phyloP scores from a whole-genome alignment of 2,888 invertebrate species.

The Torymus tubicola region DNA sequence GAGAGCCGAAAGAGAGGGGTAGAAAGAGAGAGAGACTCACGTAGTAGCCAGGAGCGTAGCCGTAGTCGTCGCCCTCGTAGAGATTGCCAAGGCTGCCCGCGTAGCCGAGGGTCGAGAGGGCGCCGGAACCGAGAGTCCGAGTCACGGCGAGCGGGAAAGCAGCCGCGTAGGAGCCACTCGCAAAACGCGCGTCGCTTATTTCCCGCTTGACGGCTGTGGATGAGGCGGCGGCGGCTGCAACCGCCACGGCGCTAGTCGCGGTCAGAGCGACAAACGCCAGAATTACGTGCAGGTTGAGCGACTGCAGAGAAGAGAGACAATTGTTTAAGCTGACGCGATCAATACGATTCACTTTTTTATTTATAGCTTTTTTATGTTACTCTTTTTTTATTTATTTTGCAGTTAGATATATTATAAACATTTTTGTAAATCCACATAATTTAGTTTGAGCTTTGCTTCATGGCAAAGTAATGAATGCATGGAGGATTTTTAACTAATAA shows the following conservation, averaged over 20 bases:
- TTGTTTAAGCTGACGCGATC: neutral
- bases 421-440: too few relatives aligned
- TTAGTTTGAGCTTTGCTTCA: too few relatives aligned
- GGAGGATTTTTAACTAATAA: too few relatives aligned
- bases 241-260: neutral
- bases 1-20: too few relatives aligned
- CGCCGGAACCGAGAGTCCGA: conserved; percentile 6
- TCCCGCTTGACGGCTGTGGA: conserved; percentile 18
- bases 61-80: conserved; percentile 27
- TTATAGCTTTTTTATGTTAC: too few relatives aligned
- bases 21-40: conserved; percentile 28
- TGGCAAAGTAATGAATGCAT: too few relatives aligned
- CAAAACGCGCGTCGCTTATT: conserved; percentile 23
- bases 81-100: conserved; percentile 42
- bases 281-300: neutral
- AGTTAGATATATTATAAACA: too few relatives aligned
- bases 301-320: neutral
- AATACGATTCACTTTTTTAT: too few relatives aligned
- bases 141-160: conserved; percentile 19
- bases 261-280: neutral
- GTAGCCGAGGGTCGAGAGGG: conserved; percentile 14
- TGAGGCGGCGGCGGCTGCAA: neutral
- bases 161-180: conserved; percentile 3
- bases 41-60: conserved; percentile 1
- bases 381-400: too few relatives aligned